phyloP scores from a whole-genome alignment of 2,888 invertebrate genomes.

The Anthophora plumipes region DNA sequence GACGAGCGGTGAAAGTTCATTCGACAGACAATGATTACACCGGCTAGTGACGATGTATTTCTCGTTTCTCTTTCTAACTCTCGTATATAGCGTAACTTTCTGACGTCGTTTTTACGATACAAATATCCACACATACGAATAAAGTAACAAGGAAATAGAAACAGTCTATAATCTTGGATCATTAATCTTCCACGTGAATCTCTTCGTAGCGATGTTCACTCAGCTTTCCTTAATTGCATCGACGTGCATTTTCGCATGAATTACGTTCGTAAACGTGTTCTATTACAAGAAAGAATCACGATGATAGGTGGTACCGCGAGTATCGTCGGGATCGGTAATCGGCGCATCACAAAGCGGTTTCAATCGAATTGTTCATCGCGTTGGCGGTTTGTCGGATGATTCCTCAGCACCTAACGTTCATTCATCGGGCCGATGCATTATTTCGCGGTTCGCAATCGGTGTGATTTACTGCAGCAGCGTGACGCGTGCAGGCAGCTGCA shows the following conservation, averaged over 20 bases:
- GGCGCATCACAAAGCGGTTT: constrained; percentile 12
- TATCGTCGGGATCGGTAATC: not conserved
- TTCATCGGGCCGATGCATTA: constrained; percentile 48
- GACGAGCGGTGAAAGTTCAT: not conserved
- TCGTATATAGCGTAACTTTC: too few species aligned
- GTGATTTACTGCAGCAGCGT: constrained; percentile 48
- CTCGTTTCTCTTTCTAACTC: too few species aligned
- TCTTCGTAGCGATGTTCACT: not conserved
- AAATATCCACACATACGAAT: too few species aligned
- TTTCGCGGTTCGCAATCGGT: constrained; percentile 30
- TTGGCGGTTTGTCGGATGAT: constrained; percentile 16
- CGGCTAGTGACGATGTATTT: too few species aligned
- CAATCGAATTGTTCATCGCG: constrained; percentile 43
- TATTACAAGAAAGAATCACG: not conserved
- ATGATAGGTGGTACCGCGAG: not conserved
- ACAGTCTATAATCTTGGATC: not conserved
- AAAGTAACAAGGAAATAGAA: not conserved
- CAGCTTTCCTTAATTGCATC: not conserved
- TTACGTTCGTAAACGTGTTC: not conserved
- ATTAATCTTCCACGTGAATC: not conserved
- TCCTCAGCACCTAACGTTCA: constrained; percentile 38
- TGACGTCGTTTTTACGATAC: too few species aligned
- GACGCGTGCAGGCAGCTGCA: constrained; percentile 56
- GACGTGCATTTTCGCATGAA: not conserved
- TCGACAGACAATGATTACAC: not conserved